A percentile compares a stretch with the other conserved stretches of the same genome.
Conservation (phyloP, 2,113 vertebrate genomes). For the Bubalus kerabau region DNA sequence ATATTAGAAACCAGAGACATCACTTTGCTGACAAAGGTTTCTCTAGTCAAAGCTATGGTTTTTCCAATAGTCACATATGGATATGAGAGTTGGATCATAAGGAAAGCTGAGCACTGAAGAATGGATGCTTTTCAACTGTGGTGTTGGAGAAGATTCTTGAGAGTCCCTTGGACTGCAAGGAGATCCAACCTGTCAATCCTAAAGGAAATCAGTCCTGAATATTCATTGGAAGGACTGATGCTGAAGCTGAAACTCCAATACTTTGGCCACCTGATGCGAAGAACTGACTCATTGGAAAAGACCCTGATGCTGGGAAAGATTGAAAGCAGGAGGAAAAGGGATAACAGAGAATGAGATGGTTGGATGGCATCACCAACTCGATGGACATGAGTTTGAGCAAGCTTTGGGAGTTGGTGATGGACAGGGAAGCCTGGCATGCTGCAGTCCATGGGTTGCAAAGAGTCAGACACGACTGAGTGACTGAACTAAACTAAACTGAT, state of each 20-base stretch:
- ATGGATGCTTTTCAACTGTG: background rate
- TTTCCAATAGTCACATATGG: background rate
- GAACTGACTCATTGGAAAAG: background rate
- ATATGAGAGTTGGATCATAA: background rate
- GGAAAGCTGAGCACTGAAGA: background rate
- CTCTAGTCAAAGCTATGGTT: background rate
- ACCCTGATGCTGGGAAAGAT: background rate
- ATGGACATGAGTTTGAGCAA: background rate
- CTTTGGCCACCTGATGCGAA: background rate
- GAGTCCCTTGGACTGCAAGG: background rate
- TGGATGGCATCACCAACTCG: background rate
- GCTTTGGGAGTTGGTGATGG: background rate
- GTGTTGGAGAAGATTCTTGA: background rate
- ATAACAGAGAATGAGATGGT: background rate
- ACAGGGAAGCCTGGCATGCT: background rate
- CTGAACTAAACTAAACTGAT: background rate
- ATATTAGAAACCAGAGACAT: background rate
- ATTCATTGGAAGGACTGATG: background rate
- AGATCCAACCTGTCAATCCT: background rate
- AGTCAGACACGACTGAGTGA: background rate
- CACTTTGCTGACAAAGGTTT: background rate
- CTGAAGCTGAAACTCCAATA: background rate
- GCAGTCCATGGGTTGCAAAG: background rate
- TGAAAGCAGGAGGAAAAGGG: background rate
- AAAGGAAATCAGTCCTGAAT: background rate